Percentiles rank a stretch among this genome's conserved stretches.
Evolutionary conservation across 2,888 invertebrate species (phyloP).

Genomic region (Empis stercorea): DNA sequence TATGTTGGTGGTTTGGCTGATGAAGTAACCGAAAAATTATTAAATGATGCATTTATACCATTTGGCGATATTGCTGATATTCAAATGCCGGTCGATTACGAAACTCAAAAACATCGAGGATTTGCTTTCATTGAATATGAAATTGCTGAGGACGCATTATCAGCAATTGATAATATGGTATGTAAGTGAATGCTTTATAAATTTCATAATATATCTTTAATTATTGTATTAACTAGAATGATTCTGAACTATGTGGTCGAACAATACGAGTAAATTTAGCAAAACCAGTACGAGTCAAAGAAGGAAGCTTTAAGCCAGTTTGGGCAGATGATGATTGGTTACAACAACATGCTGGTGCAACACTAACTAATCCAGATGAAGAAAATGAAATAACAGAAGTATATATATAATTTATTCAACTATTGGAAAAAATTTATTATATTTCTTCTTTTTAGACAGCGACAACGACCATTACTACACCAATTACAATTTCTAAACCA

Average conservation of each 20-base stretch:
- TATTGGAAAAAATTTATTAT: constrained; percentile 7
- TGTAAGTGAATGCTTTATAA: constrained; percentile 5
- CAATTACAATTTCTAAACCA: constrained; percentile 29
- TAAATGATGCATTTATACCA: constrained; percentile 94
- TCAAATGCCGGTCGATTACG: constrained; percentile 92
- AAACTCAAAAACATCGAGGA: constrained; percentile 93
- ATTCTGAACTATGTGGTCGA: constrained; percentile 92
- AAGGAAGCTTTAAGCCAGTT: constrained; percentile 86
- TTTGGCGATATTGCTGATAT: constrained; percentile 98
- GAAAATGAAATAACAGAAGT: constrained; percentile 31
- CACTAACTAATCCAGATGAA: constrained; percentile 44
- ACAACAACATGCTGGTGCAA: constrained; percentile 93
- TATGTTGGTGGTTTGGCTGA: constrained; percentile 83
- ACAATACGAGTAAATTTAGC: constrained; percentile 94
- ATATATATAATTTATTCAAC: constrained; percentile 11
- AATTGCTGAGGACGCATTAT: constrained; percentile 92
- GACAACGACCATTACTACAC: constrained; percentile 14
- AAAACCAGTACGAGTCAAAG: constrained; percentile 91
- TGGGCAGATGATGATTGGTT: constrained; percentile 99
- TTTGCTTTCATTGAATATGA: constrained; percentile 99
- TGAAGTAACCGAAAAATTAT: constrained; percentile 90
- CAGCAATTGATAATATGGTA: constrained; percentile 98
- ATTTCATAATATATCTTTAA: neutral
- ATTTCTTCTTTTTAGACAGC: constrained; percentile 9
- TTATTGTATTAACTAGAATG: constrained; percentile 56